A percentile compares a stretch with the other conserved stretches of the same genome.
These are phyloP conservation scores for Neodiprion virginianus DNA, from an alignment of 1,140 invertebrate species.

Conservation along the genomic window DNA sequence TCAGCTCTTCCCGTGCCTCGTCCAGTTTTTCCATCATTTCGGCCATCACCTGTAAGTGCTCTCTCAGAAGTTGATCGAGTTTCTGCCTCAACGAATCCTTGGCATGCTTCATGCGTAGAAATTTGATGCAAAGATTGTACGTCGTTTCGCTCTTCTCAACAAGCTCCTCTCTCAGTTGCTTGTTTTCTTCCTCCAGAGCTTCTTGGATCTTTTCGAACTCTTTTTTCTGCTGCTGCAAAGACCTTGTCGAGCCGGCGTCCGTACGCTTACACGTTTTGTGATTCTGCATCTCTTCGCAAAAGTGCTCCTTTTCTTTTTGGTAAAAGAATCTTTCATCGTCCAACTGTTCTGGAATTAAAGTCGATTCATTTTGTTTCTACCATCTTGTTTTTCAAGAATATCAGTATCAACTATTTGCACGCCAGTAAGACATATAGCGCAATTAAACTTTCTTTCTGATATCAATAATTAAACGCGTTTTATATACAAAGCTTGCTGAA, in stretches of 20 bases:
- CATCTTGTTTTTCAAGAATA: neutral
- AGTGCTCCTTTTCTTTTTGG: constrained; percentile 42
- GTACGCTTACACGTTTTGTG: constrained; percentile 25
- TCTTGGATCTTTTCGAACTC: constrained; percentile 30
- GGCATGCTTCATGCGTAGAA: constrained; percentile 41
- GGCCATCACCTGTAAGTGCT: constrained; percentile 42
- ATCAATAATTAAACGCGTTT: too few relatives aligned
- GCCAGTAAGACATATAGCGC: too few relatives aligned
- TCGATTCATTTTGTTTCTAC: neutral
- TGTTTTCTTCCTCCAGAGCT: constrained; percentile 37
- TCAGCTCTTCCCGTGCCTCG: constrained; percentile 43
- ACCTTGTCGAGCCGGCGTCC: constrained; percentile 23
- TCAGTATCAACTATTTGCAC: too few relatives aligned
- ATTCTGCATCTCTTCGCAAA: constrained; percentile 35
- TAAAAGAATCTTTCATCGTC: constrained; percentile 42
- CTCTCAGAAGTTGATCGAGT: constrained; percentile 35
- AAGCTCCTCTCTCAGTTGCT: constrained; percentile 30
- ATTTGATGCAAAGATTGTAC: constrained; percentile 44
- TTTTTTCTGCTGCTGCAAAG: constrained; percentile 19
- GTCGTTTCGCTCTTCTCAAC: constrained; percentile 34
- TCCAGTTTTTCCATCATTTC: constrained; percentile 49
- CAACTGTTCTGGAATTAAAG: constrained; percentile 46
- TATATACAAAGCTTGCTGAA: too few relatives aligned
- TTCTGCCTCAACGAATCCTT: constrained; percentile 37
- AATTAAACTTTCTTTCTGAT: too few relatives aligned